Evolutionary conservation across 2,888 invertebrate genomes (phyloP).

Genomic region (Tenthredo livida): DNA sequence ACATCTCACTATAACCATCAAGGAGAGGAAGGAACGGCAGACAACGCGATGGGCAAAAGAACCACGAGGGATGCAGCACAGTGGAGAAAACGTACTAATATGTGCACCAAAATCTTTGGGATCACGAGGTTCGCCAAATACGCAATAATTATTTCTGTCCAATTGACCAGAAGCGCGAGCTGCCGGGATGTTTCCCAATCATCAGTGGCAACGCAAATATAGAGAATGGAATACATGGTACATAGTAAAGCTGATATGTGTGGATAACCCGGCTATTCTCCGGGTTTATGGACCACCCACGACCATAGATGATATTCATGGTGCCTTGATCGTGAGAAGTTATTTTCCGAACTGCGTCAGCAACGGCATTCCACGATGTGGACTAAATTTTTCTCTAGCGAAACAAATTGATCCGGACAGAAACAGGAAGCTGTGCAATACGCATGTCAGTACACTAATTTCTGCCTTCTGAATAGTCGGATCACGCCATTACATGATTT

Average conservation of each 20-base stretch:
- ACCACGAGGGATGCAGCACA: neutral
- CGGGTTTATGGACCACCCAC: neutral
- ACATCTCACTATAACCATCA: neutral
- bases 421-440: neutral
- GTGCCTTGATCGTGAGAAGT: neutral
- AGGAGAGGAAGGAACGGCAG: neutral
- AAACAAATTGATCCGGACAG: neutral
- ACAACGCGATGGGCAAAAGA: neutral
- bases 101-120: neutral
- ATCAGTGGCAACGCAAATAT: neutral
- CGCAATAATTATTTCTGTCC: neutral
- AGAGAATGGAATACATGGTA: neutral
- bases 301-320: neutral
- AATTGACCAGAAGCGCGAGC: neutral
- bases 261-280: neutral
- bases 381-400: neutral
- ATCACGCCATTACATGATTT: neutral
- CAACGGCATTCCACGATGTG: neutral
- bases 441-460: neutral
- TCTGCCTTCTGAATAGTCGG: neutral
- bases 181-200: neutral
- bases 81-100: neutral
- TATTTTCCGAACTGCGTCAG: neutral
- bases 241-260: neutral
- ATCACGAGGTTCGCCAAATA: neutral